These are phyloP conservation scores for Malacoraja senta DNA, from an alignment of 2,797 vertebrate genomes.

Conservation along the genomic window DNA sequence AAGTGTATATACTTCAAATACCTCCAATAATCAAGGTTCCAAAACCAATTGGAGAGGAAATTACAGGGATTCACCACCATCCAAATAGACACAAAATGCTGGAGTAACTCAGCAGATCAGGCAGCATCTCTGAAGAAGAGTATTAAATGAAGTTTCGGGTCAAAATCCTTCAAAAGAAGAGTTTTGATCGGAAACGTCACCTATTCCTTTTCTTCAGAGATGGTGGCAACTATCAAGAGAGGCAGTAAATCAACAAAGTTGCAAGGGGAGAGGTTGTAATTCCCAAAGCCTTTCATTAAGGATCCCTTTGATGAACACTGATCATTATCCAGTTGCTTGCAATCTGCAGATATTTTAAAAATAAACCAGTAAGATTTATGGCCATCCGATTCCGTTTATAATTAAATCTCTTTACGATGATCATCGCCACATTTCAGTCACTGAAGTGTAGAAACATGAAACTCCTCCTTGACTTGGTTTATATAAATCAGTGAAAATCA, in stretches of 20 bases:
- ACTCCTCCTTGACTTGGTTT: background rate
- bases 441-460: background rate
- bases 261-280: background rate
- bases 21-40: no score
- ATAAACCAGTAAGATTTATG: background rate
- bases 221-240: background rate
- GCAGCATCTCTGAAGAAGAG: no score
- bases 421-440: background rate
- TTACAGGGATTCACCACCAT: no score
- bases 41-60: no score
- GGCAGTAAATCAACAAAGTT: background rate
- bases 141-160: no score
- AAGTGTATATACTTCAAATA: no score
- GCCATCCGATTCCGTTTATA: background rate
- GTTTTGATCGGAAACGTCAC: no score
- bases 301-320: background rate
- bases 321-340: background rate
- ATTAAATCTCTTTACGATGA: background rate
- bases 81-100: no score
- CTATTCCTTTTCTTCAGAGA: background rate
- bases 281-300: background rate
- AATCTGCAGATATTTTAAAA: constrained; percentile 19
- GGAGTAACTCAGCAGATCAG: no score
- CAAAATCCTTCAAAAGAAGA: no score
- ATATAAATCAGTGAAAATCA: constrained; percentile 26